Base-by-base conservation (phyloP, 2,888 invertebrate species). In the Eulithis testata region DNA sequence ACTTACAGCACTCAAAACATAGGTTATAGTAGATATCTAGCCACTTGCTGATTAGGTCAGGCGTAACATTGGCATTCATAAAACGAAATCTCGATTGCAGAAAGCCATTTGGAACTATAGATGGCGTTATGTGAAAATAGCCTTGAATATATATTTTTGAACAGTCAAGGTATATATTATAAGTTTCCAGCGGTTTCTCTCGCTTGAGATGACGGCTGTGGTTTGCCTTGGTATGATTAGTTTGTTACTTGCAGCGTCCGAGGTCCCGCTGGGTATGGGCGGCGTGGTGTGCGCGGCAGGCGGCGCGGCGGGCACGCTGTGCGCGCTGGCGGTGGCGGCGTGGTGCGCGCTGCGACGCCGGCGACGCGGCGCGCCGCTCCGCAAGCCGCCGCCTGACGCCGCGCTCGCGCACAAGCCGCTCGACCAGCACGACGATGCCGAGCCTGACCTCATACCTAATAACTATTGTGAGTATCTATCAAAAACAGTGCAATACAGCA, bases 371-470 rank as follows among this genome's bases (percentile, higher is more conserved):
- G 71, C 69, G 68, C 78, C 79, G 63, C 75, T 63, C 65, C 65
- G 74, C 79, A 71, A 77, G 74, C 70, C 68, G 51, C 66, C 59
- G 53, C 69, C 59, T 21, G 52, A 68, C 45, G 12, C 63, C 68
- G 71, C 59, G 65, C 74, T 55, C 60, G 37, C 66, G 63, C 65
- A 11, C 40, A 8, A 85, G 71, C 74, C 66, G 52, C 71, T 74
- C 31, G 89, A 89, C 21, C 52, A 62, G 63, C 88, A 84, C 76
- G 91, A 91, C 71, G 91, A 92, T 76, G 79, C 88, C 21, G 92
- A 92, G 78, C 91, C 92, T 0, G 92, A 92, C 76, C 88, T 91
- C 71, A 91, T 91, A 79, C 91, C 91, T 5, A 92, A 91, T 74
- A 87, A 91, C 73, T 92, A 90, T 73, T 90, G 91, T 90, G 52